These are phyloP conservation scores for Dicerorhinus sumatrensis DNA, from an alignment of 2,113 vertebrate genomes.

Conservation along the genomic window DNA sequence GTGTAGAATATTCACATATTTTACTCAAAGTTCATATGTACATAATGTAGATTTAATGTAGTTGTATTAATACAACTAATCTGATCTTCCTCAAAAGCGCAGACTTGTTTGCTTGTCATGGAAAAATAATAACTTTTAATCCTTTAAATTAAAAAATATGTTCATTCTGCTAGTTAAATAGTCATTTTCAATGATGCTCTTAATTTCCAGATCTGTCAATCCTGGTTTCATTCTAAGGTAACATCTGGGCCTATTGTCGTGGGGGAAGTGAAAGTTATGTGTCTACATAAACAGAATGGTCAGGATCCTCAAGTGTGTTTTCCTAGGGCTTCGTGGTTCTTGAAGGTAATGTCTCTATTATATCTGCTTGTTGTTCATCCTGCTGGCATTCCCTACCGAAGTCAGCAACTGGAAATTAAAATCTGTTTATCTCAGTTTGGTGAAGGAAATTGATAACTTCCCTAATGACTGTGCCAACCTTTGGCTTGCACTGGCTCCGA, in stretches of 20 bases:
- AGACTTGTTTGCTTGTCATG: background rate
- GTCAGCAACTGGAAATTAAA: background rate
- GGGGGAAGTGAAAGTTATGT: background rate
- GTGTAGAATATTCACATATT: background rate
- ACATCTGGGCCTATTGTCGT: background rate
- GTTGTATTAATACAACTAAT: background rate
- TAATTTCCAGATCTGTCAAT: background rate
- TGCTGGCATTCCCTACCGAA: background rate
- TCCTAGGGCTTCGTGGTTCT: background rate
- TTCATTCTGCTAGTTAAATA: background rate
- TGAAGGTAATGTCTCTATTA: background rate
- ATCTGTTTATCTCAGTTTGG: background rate
- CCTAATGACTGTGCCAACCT: background rate
- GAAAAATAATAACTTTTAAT: background rate
- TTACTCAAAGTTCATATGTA: background rate
- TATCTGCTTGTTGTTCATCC: background rate
- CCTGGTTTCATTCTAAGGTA: slow-evolving; percentile 11
- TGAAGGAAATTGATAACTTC: background rate
- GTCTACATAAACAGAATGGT: background rate
- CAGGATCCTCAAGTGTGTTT: background rate
- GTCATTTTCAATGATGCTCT: background rate
- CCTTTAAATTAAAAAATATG: background rate
- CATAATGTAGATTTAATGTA: background rate
- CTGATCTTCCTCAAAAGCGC: background rate
- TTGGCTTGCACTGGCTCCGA: background rate